phyloP scores from a whole-genome alignment of 2,797 vertebrate genomes.

The Phoeniculus purpureus region DNA sequence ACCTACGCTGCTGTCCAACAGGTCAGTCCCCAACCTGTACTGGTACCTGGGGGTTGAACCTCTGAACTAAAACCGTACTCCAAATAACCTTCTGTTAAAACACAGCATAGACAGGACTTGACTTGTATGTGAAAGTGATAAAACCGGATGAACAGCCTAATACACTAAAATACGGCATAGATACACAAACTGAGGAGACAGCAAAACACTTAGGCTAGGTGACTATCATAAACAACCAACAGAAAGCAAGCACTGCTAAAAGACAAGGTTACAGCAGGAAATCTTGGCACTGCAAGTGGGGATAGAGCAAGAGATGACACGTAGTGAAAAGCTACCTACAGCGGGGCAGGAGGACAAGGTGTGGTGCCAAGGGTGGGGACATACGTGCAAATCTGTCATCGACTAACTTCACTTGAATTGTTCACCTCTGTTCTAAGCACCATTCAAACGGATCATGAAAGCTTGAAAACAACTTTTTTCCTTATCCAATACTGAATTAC shows the following conservation, averaged over 20 bases:
- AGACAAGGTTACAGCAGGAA: fast-evolving
- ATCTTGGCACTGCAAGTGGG: neutral
- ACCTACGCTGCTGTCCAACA: too few species aligned
- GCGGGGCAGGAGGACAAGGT: neutral
- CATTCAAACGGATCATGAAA: neutral
- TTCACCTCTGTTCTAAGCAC: neutral
- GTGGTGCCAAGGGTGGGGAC: neutral
- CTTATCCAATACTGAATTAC: neutral
- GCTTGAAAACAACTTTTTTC: neutral
- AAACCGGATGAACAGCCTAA: neutral
- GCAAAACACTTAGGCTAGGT: neutral
- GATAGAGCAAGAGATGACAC: neutral
- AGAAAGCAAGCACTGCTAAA: neutral
- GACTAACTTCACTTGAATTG: neutral
- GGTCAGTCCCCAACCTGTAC: too few species aligned
- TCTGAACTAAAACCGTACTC: neutral
- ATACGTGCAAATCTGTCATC: neutral
- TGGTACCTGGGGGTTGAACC: neutral
- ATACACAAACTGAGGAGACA: neutral
- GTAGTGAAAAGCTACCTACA: neutral
- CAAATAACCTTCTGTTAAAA: neutral
- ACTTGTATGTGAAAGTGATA: neutral
- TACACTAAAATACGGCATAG: neutral
- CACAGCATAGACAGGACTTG: neutral
- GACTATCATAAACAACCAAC: neutral